Conservation (phyloP, 2,888 invertebrate species). For the Phania funesta region DNA sequence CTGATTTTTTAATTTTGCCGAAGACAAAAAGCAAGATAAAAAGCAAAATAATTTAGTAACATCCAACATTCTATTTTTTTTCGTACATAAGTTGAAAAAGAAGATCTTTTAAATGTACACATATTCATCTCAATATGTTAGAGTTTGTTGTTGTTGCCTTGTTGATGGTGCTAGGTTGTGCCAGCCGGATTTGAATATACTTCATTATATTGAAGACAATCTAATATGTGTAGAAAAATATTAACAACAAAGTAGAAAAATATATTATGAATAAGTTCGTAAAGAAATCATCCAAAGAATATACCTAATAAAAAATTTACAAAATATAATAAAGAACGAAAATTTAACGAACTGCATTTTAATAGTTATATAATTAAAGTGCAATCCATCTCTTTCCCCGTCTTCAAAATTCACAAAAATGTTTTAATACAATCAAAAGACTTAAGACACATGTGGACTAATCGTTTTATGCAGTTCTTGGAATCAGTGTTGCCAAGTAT, state of each 20-base stretch:
- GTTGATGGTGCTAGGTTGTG: slow-evolving; percentile 73
- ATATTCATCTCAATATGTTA: slow-evolving; percentile 30
- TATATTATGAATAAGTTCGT: background rate
- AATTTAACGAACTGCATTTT: background rate
- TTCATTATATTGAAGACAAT: slow-evolving; percentile 30
- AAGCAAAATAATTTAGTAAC: slow-evolving; percentile 23
- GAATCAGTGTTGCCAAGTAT: too few relatives aligned
- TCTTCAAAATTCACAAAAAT: too few relatives aligned
- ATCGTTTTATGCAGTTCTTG: background rate
- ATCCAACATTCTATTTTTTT: slow-evolving; percentile 30
- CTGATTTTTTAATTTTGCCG: background rate
- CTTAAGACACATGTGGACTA: background rate
- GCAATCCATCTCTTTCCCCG: background rate
- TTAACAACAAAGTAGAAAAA: slow-evolving; percentile 4
- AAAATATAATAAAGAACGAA: background rate
- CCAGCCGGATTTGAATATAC: slow-evolving; percentile 74
- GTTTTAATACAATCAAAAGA: background rate
- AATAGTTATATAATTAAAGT: background rate
- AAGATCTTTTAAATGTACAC: slow-evolving; percentile 43
- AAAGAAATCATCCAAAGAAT: background rate
- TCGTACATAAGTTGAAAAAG: slow-evolving; percentile 22
- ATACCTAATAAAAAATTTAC: background rate
- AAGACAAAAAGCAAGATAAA: background rate
- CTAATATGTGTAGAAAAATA: slow-evolving; percentile 7
- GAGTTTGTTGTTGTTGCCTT: slow-evolving; percentile 44